Conservation (phyloP, 2,113 vertebrate genomes). For the Synchiropus splendidus region DNA sequence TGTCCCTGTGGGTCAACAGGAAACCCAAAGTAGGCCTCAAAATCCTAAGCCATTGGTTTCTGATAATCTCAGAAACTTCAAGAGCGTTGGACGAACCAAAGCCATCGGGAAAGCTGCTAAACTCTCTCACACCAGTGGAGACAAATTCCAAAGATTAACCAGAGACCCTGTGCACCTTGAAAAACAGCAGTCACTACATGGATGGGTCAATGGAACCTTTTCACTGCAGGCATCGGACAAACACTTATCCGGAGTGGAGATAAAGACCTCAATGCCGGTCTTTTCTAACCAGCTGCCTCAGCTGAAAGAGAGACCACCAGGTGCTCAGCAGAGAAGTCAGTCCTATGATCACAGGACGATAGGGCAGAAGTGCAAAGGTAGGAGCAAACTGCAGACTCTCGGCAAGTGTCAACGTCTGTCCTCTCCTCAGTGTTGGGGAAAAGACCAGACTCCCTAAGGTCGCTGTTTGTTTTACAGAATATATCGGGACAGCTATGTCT, state of each 20-base stretch:
- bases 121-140: conserved; percentile 17
- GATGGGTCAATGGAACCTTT: neutral
- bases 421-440: conserved; percentile 53
- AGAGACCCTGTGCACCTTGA: neutral
- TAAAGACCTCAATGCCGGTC: too few species aligned
- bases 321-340: conserved; percentile 43
- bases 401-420: conserved; percentile 53
- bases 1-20: conserved; percentile 37
- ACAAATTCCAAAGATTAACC: neutral
- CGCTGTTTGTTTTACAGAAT: too few species aligned
- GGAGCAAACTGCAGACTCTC: conserved; percentile 39
- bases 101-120: conserved; percentile 41
- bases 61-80: too few species aligned
- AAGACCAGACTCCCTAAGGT: conserved; percentile 65
- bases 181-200: neutral
- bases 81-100: too few species aligned
- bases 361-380: conserved; percentile 71
- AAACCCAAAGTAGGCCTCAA: too few species aligned
- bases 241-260: too few species aligned
- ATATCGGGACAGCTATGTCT: too few species aligned
- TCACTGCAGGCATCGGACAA: too few species aligned
- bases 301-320: conserved; percentile 21
- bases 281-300: conserved; percentile 2
- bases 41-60: conserved; percentile 20
- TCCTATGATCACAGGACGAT: conserved; percentile 58